These are phyloP conservation scores for Rambutsinella grinnellia DNA, from an alignment of 2,888 invertebrate species.

Conservation along the genomic window DNA sequence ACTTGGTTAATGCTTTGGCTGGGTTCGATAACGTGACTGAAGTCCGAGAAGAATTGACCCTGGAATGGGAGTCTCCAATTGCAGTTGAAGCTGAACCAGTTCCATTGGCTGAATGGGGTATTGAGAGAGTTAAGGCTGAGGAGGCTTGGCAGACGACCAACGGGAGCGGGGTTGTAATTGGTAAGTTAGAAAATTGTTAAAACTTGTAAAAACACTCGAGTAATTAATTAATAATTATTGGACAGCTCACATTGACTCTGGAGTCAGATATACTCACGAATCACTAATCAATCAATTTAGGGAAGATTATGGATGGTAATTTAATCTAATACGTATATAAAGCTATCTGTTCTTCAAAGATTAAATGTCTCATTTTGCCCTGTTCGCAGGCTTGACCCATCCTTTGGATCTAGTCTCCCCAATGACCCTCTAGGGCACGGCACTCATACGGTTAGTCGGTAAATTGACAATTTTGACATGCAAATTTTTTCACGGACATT, in stretches of 20 bases:
- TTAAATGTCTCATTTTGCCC: too few species aligned
- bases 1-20: slow-evolving; percentile 8
- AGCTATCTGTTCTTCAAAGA: too few species aligned
- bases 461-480: too few species aligned
- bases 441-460: slow-evolving; percentile 47
- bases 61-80: not conserved
- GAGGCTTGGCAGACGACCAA: slow-evolving; percentile 4
- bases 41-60: slow-evolving; percentile 4
- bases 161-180: slow-evolving; percentile 6
- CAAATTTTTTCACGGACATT: too few species aligned
- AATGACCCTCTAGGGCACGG: slow-evolving; percentile 21
- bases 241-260: slow-evolving; percentile 7
- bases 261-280: slow-evolving; percentile 4
- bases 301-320: not conserved
- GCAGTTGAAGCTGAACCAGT: not conserved
- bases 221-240: not conserved
- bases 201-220: not conserved
- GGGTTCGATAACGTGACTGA: slow-evolving; percentile 5
- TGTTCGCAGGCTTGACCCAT: slow-evolving; percentile 47
- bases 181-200: not conserved
- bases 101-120: slow-evolving; percentile 12
- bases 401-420: not conserved
- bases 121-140: not conserved
- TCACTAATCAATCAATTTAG: not conserved
- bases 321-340: too few species aligned